phyloP scores from a whole-genome alignment of 2,113 vertebrate species.

The Xiphophorus couchianus region DNA sequence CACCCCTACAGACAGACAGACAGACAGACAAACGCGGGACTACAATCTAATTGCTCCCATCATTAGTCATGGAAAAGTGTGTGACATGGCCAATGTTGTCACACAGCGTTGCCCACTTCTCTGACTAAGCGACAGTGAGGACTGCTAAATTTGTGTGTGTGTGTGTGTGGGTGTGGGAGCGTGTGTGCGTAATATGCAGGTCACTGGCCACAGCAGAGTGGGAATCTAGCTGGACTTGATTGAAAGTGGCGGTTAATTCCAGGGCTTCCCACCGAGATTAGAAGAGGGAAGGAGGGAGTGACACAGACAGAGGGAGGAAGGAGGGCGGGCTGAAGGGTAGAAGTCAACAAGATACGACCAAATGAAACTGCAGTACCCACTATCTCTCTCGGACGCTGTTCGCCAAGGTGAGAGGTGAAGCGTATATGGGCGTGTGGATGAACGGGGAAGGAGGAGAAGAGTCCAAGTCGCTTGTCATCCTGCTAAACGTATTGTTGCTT shows the following conservation, averaged over 20 bases:
- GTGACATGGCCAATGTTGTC: conserved; percentile 37
- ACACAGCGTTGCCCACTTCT: conserved; percentile 38
- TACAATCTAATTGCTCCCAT: conserved; percentile 56
- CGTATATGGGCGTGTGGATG: background rate
- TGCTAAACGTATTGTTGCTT: no score
- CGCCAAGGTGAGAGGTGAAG: conserved; percentile 20
- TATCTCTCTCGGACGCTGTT: conserved; percentile 26
- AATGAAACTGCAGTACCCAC: conserved; percentile 47
- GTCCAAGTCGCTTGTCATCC: background rate
- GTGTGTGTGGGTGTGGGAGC: conserved; percentile 31
- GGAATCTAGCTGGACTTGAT: conserved; percentile 72
- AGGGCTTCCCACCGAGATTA: conserved; percentile 70
- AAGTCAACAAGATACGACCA: conserved; percentile 24
- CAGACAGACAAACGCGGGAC: conserved; percentile 32
- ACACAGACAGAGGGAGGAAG: conserved; percentile 1
- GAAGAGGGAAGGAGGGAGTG: conserved; percentile 29
- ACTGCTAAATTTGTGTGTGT: conserved; percentile 27
- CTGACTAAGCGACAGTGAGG: conserved; percentile 35
- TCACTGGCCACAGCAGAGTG: conserved; percentile 63
- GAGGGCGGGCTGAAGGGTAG: conserved; percentile 42
- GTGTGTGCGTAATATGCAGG: conserved; percentile 60
- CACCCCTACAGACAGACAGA: background rate
- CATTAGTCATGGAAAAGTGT: conserved; percentile 45
- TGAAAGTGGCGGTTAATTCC: conserved; percentile 74
- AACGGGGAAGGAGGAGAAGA: background rate